These are phyloP conservation scores for Brachionus angularis DNA, from an alignment of 1,140 invertebrate genomes.

Conservation along the genomic window DNA sequence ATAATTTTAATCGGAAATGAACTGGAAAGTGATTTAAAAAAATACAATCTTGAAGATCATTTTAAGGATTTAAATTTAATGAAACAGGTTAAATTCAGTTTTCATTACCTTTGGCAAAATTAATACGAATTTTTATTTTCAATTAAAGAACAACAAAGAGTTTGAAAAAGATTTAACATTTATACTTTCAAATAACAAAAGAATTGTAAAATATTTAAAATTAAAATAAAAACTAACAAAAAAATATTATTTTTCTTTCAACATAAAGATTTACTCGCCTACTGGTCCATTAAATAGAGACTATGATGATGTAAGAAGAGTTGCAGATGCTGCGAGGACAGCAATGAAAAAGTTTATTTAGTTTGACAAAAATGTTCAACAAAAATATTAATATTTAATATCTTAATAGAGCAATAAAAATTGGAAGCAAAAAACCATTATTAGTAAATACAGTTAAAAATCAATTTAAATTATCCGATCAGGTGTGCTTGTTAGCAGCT, in stretches of 20 bases:
- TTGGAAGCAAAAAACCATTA: constrained; percentile 34
- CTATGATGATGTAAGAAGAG: constrained; percentile 36
- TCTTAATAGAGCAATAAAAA: constrained; percentile 27
- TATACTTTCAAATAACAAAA: constrained; percentile 13
- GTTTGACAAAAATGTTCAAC: not conserved
- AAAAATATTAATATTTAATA: not conserved
- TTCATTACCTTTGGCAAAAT: not conserved
- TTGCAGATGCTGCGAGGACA: constrained; percentile 25
- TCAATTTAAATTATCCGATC: constrained; percentile 17
- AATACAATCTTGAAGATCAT: constrained; percentile 9
- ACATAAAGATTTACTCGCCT: constrained; percentile 39
- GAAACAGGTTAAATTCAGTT: constrained; percentile 20
- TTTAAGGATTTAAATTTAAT: constrained; percentile 13
- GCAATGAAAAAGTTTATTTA: constrained; percentile 34
- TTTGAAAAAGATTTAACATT: constrained; percentile 43
- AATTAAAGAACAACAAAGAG: constrained; percentile 36
- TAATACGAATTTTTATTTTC: not conserved
- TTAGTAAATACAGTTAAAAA: constrained; percentile 2
- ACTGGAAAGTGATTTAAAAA: constrained; percentile 31
- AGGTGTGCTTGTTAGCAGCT: not conserved
- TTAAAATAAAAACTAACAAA: not conserved
- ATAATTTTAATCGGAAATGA: constrained; percentile 1
- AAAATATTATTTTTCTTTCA: too few species aligned
- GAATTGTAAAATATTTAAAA: constrained; percentile 19
- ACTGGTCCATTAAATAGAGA: constrained; percentile 42